Percentiles rank a stretch among this genome's conserved stretches.
Evolutionary conservation across 2,888 invertebrate species (phyloP).

Genomic region (Keiferia lycopersicella): DNA sequence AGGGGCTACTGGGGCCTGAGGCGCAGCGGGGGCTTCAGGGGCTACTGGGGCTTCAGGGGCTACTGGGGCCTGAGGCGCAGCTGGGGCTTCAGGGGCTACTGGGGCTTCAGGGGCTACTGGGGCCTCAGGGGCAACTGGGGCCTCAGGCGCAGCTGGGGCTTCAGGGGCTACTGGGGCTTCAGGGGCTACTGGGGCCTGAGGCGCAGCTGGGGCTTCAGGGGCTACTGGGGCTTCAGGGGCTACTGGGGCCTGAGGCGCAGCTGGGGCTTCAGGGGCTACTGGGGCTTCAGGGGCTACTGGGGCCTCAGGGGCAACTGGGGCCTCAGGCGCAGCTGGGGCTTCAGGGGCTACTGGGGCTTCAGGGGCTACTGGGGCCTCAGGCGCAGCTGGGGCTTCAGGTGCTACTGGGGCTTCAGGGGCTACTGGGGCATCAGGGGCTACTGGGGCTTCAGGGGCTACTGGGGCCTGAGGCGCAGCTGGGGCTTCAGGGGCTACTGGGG

Average conservation of each 20-base stretch:
- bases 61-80: conserved; percentile 1
- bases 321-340: too few relatives aligned
- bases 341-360: conserved; percentile 18
- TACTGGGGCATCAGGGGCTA: too few relatives aligned
- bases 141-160: conserved; percentile 9
- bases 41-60: conserved; percentile 14
- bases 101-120: conserved; percentile 11
- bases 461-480: too few relatives aligned
- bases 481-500: too few relatives aligned
- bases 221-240: conserved; percentile 10
- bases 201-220: background rate
- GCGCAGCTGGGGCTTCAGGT: too few relatives aligned
- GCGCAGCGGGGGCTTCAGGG: conserved; percentile 21
- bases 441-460: too few relatives aligned
- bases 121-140: conserved; percentile 19
- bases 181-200: conserved; percentile 4
- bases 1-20: conserved; percentile 23
- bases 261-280: conserved; percentile 8
- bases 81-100: conserved; percentile 14
- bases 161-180: conserved; percentile 1
- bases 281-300: conserved; percentile 18
- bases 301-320: conserved; percentile 22
- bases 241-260: too few relatives aligned
- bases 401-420: too few relatives aligned
- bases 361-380: conserved; percentile 22